Percentiles rank a stretch among this genome's conserved stretches.
Conservation (phyloP, 2,888 invertebrate species). For the Syritta pipiens region DNA sequence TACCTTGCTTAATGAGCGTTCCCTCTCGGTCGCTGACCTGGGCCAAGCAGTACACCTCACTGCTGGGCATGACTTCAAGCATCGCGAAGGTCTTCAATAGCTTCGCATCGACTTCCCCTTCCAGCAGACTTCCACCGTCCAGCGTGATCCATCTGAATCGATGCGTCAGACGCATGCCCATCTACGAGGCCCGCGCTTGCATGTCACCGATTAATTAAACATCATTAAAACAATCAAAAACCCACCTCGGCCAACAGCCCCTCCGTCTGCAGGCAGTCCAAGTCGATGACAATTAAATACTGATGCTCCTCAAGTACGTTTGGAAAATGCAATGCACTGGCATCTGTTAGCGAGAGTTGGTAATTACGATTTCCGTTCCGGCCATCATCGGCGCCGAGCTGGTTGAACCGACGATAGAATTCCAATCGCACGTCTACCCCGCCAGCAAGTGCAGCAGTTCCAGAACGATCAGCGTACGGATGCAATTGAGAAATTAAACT, state of each 20-base stretch:
- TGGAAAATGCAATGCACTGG: constrained; percentile 58
- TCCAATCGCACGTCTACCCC: constrained; percentile 48
- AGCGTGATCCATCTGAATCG: constrained; percentile 65
- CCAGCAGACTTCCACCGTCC: constrained; percentile 12
- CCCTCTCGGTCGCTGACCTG: constrained; percentile 18
- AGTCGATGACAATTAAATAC: constrained; percentile 71
- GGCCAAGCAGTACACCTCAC: constrained; percentile 70
- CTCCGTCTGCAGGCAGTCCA: constrained; percentile 57
- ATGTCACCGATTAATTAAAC: constrained; percentile 35
- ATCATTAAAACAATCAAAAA: constrained; percentile 7
- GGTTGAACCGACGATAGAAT: constrained; percentile 48
- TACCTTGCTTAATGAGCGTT: constrained; percentile 39
- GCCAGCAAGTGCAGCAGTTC: background rate
- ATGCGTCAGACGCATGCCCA: constrained; percentile 50
- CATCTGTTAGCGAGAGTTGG: constrained; percentile 61
- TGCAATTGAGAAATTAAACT: constrained; percentile 10
- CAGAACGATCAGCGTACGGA: background rate
- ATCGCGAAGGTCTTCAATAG: constrained; percentile 47
- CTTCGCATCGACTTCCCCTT: constrained; percentile 21
- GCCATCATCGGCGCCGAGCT: constrained; percentile 6
- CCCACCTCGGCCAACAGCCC: constrained; percentile 43
- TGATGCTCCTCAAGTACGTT: constrained; percentile 69
- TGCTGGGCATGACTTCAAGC: constrained; percentile 64
- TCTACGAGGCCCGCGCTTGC: constrained; percentile 34
- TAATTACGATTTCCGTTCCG: constrained; percentile 54